Evolutionary conservation across 2,888 invertebrate genomes (phyloP).

Genomic region (Nomada lathburiana): DNA sequence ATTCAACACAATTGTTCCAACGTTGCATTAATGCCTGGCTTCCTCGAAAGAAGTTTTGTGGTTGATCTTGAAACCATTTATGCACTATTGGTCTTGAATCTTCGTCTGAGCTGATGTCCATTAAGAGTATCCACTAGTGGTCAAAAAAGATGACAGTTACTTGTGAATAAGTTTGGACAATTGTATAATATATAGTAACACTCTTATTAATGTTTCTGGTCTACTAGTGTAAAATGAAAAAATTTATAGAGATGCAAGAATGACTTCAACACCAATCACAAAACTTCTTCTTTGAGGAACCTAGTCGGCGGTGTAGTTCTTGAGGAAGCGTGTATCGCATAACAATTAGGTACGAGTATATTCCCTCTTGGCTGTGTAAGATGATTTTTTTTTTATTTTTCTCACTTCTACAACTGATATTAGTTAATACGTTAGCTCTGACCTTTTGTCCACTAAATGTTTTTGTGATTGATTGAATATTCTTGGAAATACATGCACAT

Average conservation of each 20-base stretch:
- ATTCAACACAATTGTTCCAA: conserved; percentile 57
- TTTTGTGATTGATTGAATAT: conserved; percentile 62
- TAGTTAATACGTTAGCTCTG: conserved; percentile 1
- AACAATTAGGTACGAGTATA: conserved; percentile 6
- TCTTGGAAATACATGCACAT: conserved; percentile 52
- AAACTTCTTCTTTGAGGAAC: conserved; percentile 52
- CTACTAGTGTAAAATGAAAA: conserved; percentile 43
- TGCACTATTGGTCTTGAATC: conserved; percentile 57
- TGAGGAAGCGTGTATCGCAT: conserved; percentile 10
- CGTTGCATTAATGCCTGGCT: conserved; percentile 54
- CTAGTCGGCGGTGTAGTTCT: conserved; percentile 9
- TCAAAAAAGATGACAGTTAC: conserved; percentile 59
- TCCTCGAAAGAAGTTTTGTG: conserved; percentile 59
- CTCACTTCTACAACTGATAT: background rate
- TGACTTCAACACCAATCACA: conserved; percentile 59
- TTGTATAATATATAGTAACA: conserved; percentile 34
- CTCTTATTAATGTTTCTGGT: conserved; percentile 40
- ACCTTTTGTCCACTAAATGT: conserved; percentile 26
- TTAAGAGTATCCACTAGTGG: conserved; percentile 54
- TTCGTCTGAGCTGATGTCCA: conserved; percentile 52
- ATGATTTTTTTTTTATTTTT: conserved; percentile 23
- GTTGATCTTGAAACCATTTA: conserved; percentile 58
- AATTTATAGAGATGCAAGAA: conserved; percentile 48
- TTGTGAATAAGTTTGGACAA: conserved; percentile 40
- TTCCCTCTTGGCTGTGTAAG: conserved; percentile 2